Conservation (phyloP, 1,140 invertebrate genomes). For the Drosophila sp. region DNA sequence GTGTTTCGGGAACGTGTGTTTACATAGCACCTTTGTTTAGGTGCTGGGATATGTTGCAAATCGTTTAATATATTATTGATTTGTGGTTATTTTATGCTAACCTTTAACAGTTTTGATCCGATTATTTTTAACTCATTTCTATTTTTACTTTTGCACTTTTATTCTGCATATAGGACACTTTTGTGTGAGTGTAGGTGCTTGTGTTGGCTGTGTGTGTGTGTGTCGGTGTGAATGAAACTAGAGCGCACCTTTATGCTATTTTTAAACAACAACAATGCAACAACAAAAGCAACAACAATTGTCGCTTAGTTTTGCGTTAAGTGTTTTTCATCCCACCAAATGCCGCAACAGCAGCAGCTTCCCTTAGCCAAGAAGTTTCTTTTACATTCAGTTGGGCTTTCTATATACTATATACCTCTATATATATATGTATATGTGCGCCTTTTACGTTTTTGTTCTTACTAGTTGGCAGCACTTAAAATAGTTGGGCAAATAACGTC, state of each 20-base stretch:
- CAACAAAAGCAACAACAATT: constrained; percentile 50
- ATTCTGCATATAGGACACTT: constrained; percentile 33
- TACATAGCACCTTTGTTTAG: background rate
- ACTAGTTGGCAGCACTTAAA: constrained; percentile 57
- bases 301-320: constrained; percentile 68
- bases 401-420: background rate
- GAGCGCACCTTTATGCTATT: constrained; percentile 77
- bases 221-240: constrained; percentile 54
- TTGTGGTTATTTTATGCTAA: constrained; percentile 17
- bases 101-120: background rate
- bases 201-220: constrained; percentile 11
- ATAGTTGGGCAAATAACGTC: constrained; percentile 58
- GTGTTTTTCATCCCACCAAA: constrained; percentile 50
- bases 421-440: background rate
- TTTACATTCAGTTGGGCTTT: constrained; percentile 26
- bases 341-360: constrained; percentile 50
- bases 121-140: constrained; percentile 67
- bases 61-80: background rate
- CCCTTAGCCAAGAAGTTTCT: constrained; percentile 59
- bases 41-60: constrained; percentile 6
- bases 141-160: constrained; percentile 55
- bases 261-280: constrained; percentile 61
- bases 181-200: constrained; percentile 20
- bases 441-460: constrained; percentile 25
- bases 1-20: constrained; percentile 41